These are phyloP conservation scores for Semicossyphus pulcher DNA, from an alignment of 2,113 vertebrate genomes.

Conservation along the genomic window DNA sequence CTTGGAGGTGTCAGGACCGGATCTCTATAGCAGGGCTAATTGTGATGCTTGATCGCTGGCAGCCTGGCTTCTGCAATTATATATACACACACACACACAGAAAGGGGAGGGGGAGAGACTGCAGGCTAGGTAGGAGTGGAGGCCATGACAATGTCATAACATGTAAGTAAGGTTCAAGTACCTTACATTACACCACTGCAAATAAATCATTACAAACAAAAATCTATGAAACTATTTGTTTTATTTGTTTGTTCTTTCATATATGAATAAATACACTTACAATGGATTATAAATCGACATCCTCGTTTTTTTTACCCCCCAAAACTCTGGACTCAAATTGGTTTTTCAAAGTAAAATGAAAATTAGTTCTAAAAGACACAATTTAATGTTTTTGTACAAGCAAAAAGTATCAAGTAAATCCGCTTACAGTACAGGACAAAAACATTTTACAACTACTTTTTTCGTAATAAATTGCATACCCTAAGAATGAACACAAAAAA, in stretches of 20 bases:
- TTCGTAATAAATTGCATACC: background rate
- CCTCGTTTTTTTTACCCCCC: background rate
- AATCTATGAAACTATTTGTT: constrained; percentile 32
- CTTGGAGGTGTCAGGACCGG: no score
- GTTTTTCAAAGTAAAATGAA: background rate
- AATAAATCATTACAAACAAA: background rate
- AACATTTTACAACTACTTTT: background rate
- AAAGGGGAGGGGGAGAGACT: no score
- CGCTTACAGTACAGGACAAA: background rate
- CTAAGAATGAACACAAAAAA: constrained; percentile 1
- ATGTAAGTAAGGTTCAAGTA: no score
- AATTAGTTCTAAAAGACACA: background rate
- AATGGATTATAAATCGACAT: background rate
- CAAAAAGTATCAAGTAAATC: background rate
- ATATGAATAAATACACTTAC: background rate
- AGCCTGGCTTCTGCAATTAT: no score
- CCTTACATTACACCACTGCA: no score
- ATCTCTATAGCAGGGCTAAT: no score
- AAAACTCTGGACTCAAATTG: background rate
- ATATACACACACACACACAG: no score
- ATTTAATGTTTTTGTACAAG: no score
- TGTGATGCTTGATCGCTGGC: no score
- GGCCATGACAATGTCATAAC: no score
- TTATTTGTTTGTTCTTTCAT: constrained; percentile 41
- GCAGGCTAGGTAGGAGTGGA: no score